Conservation (phyloP, 2,113 vertebrate genomes). For the Machaerirhynchus nigripectus region DNA sequence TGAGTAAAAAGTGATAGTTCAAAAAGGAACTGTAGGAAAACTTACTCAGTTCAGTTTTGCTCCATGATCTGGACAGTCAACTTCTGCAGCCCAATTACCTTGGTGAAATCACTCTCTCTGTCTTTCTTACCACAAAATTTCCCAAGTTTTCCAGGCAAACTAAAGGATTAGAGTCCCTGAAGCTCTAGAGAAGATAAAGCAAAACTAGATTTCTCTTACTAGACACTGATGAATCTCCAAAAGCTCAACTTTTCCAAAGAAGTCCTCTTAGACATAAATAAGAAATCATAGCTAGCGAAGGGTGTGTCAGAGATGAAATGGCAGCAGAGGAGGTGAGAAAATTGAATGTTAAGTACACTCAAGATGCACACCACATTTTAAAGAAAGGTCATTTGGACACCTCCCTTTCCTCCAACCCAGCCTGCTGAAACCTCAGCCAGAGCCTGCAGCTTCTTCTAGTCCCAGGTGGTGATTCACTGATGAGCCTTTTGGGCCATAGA, state of each 20-base stretch:
- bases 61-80: background rate
- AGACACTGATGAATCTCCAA: background rate
- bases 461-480: background rate
- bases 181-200: background rate
- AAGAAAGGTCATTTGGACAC: background rate
- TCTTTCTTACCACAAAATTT: background rate
- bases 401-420: background rate
- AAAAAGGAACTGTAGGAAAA: background rate
- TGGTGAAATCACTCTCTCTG: background rate
- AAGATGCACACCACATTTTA: background rate
- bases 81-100: background rate
- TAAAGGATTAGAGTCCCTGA: background rate
- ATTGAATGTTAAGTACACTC: background rate
- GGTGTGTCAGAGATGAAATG: background rate
- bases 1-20: background rate
- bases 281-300: background rate
- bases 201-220: background rate
- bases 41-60: background rate
- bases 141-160: background rate
- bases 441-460: background rate
- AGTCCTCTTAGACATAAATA: background rate
- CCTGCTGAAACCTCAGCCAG: background rate
- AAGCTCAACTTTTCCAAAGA: background rate
- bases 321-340: background rate
- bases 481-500: background rate